Percentiles rank a stretch among this genome's conserved stretches.
phyloP scores from a whole-genome alignment of 2,797 vertebrate genomes.

The Glossophaga mutica region DNA sequence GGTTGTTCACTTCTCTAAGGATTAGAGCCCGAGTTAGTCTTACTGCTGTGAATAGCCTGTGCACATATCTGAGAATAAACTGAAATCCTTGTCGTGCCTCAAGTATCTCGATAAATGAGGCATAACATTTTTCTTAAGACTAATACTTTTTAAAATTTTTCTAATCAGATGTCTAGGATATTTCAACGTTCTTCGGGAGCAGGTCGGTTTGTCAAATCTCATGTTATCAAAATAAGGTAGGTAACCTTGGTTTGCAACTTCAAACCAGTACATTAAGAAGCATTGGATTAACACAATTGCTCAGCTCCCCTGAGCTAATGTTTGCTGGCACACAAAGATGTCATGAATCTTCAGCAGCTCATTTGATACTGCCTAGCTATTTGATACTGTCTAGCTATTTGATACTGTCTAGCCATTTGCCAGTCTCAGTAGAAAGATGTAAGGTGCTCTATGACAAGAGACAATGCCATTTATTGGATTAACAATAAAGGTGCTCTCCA shows the following conservation, averaged over 20 bases:
- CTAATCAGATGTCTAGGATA: slow-evolving; percentile 76
- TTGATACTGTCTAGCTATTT: too few species aligned
- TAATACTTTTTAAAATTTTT: slow-evolving; percentile 36
- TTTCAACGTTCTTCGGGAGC: slow-evolving; percentile 76
- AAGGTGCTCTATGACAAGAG: background rate
- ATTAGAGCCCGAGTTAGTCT: background rate
- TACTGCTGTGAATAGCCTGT: background rate
- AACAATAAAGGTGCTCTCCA: too few species aligned
- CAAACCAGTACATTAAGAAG: background rate
- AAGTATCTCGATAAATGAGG: background rate
- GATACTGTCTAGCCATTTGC: background rate
- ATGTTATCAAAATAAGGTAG: slow-evolving; percentile 82
- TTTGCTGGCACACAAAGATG: background rate
- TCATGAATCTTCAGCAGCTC: background rate
- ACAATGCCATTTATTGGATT: background rate
- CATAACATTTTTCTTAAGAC: slow-evolving; percentile 21
- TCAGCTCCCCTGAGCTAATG: background rate
- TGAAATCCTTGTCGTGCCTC: background rate
- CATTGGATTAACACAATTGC: background rate
- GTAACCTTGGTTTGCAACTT: slow-evolving; percentile 1
- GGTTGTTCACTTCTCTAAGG: background rate
- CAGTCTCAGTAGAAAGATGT: background rate
- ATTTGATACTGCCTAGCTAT: background rate
- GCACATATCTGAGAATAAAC: background rate
- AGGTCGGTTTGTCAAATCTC: slow-evolving; percentile 76